Evolutionary conservation across 92 coral and sea anemone species (phyloP), one percentile per base, ranked within the genome.

Genomic region (Muricea muricata): DNA sequence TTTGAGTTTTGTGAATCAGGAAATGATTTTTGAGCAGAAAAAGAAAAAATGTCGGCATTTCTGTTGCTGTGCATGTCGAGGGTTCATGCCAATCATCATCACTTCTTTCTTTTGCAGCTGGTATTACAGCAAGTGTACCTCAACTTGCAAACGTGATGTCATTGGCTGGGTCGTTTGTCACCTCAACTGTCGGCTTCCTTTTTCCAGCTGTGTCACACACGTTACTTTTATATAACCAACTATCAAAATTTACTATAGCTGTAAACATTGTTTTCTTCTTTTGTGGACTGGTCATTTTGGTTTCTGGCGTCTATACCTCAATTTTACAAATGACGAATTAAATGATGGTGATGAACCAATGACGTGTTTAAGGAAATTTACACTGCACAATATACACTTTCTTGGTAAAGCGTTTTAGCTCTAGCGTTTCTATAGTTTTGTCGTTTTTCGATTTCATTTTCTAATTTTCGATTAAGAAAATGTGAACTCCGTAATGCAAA

Each of bases 61-160:
- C n/a, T n/a, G n/a, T n/a, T n/a, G n/a, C n/a, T n/a, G n/a, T n/a
- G n/a, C n/a, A n/a, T n/a, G n/a, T n/a, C n/a, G n/a, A n/a, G n/a
- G n/a, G n/a, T n/a, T n/a, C n/a, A n/a, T n/a, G n/a, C n/a, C 58
- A 50, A 2, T 50, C 4, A 50, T 20, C 17, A 6, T 50, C 58
- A 13, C 17, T 10, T 54, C 24, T 8, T 63, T 28, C 37, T 20
- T 9, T 63, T 63, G 2, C 70, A 63, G 70, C 18, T 25, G 70
- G 31, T 13, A 28, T 63, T 32, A 28, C 70, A 63, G 70, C 70
- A 63, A 63, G 70, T 63, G 39, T 63, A 28, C 70, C 70, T 28
- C 70, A 63, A 17, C 37, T 63, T 28, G 70, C n/a, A 8, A 63
- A 63, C 30, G 18, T 63, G 15, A 26, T 32, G 18, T 63, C 70